Conservation (phyloP, 2,113 vertebrate species). For the Phaethornis superciliosus region DNA sequence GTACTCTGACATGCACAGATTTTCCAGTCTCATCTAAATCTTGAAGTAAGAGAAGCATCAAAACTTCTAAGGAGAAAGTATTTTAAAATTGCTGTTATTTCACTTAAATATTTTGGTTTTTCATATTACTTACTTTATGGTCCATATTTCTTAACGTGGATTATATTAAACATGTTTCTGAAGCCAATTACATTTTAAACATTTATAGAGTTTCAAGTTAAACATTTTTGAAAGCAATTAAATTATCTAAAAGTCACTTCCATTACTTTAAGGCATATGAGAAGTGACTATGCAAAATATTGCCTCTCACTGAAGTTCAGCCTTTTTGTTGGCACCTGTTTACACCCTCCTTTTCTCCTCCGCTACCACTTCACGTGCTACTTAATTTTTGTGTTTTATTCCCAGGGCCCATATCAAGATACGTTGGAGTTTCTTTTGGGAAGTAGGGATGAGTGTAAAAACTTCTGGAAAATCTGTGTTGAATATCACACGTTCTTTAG, state of each 20-base stretch:
- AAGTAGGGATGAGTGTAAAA: slow-evolving; percentile 93
- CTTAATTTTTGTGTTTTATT: background rate
- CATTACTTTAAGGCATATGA: background rate
- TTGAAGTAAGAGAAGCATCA: background rate
- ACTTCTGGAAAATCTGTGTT: slow-evolving; percentile 98
- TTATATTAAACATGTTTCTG: background rate
- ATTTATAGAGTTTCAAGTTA: background rate
- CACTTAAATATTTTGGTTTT: background rate
- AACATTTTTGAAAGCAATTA: background rate
- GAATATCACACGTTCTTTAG: slow-evolving; percentile 97
- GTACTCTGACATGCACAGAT: background rate
- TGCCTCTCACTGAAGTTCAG: background rate
- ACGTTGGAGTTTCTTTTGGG: slow-evolving; percentile 92
- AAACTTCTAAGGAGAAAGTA: background rate
- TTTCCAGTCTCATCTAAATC: background rate
- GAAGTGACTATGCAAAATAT: background rate
- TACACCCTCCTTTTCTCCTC: background rate
- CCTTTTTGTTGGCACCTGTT: background rate
- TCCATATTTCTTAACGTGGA: background rate
- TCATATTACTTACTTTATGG: background rate
- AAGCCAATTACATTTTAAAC: background rate
- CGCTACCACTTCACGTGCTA: background rate
- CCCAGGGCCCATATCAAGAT: slow-evolving; percentile 92
- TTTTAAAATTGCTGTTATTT: background rate
- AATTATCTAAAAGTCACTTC: background rate